Percentiles rank a stretch among this genome's conserved stretches.
These are phyloP conservation scores for Hippopotamyrus pictus DNA, from an alignment of 2,797 vertebrate genomes.

Conservation along the genomic window DNA sequence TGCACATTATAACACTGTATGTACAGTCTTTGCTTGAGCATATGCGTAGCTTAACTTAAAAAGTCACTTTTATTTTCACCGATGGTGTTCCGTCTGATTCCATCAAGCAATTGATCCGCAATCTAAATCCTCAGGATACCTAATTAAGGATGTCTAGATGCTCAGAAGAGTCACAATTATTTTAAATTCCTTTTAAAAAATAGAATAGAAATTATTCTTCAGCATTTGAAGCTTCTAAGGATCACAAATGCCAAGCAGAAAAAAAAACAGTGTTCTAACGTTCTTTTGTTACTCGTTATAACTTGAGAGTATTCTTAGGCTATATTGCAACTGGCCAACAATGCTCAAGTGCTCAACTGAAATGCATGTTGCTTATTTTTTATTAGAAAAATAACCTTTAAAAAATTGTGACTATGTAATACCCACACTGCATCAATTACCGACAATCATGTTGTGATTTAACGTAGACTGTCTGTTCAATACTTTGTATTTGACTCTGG, in stretches of 20 bases:
- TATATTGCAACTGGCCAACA: not conserved
- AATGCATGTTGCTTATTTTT: not conserved
- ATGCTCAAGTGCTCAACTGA: not conserved
- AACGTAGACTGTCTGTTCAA: not conserved
- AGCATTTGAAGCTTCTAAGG: not conserved
- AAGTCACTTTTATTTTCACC: not conserved
- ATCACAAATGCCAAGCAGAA: not conserved
- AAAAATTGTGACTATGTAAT: not conserved
- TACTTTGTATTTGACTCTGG: not conserved
- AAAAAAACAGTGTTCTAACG: not conserved
- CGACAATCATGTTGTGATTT: not conserved
- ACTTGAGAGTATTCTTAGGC: not conserved
- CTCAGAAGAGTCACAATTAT: not conserved
- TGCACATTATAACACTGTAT: not conserved
- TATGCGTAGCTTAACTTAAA: not conserved
- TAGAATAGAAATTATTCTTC: not conserved
- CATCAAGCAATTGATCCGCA: not conserved
- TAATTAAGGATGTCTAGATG: conserved; percentile 13
- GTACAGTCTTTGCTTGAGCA: not conserved
- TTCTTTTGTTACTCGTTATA: not conserved
- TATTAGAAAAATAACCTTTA: not conserved
- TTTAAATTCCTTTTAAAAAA: conserved; percentile 5
- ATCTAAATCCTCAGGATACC: not conserved
- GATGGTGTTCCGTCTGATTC: not conserved
- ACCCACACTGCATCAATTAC: not conserved